Percentiles rank a stretch among this genome's conserved stretches.
phyloP scores from a whole-genome alignment of 1,140 invertebrate species.

The Neotoxoptera formosana region DNA sequence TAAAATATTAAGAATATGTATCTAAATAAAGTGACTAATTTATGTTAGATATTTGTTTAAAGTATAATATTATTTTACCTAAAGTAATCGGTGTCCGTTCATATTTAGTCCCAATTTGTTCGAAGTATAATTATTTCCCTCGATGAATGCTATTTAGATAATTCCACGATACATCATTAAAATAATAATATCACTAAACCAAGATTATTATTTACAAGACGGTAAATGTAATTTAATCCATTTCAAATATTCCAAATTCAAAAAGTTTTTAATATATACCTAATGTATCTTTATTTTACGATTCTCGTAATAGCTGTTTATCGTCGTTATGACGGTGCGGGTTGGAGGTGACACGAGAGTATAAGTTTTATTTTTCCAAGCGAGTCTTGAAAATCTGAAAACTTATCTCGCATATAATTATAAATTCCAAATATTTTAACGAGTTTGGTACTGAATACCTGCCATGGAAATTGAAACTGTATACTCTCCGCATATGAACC shows the following conservation, averaged over 20 bases:
- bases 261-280: neutral
- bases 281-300: neutral
- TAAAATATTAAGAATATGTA: no score
- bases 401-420: neutral
- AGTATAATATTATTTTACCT: neutral
- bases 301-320: neutral
- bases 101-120: no score
- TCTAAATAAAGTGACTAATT: neutral
- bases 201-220: neutral
- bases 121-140: neutral
- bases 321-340: neutral
- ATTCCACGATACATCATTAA: no score
- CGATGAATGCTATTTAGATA: no score
- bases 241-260: neutral
- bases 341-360: neutral
- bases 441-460: neutral
- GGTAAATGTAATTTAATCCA: neutral
- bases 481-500: neutral
- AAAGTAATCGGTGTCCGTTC: no score
- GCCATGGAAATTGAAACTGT: neutral
- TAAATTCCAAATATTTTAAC: neutral
- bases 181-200: neutral
- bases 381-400: neutral
- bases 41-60: no score
- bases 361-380: neutral